Base-by-base conservation (phyloP, 2,797 vertebrate species). In the Gymnothorax javanicus region DNA sequence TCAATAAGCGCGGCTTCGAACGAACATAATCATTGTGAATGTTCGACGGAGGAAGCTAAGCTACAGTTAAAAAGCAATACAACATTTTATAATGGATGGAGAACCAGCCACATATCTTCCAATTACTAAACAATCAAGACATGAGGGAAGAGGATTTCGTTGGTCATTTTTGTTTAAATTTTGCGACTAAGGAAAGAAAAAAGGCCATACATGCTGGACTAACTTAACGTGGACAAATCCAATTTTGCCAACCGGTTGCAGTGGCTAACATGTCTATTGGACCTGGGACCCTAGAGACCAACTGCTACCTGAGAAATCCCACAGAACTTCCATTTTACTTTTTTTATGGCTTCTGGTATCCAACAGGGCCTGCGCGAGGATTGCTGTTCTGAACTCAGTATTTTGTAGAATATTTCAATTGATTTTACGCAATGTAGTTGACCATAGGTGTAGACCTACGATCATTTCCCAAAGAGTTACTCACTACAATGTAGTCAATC, bases 331-430 rank as follows among this genome's bases (percentile, higher is more conserved):
- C 33, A 43, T n/a, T 43, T 79, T 77, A 62, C 91, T 89, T 90
- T 89, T 89, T 91, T 91, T 93, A 83, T 93, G 91, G 92, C 91
- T 93, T 92, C 90, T 90, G 86, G 93, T 92, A 92, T 92, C 90
- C 93, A 93, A 92, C 89, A 88, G 88, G 89, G 87, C 81, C 73
- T 71, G 67, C 87, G 82, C 27, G 0, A 67, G 91, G 91, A 92
- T 86, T 88, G 91, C 87, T 91, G 90, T 69, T 91, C 87, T 71
- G 87, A 92, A 90, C 92, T 82, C 58, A 8, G 56, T 64, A 79
- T 92, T 90, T 89, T 88, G 88, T 52, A 83, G 58, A 62, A 89
- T 82, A 60, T 17, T 4, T 27, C 15, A 58, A 27, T 23, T 83
- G 4, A 83, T 83, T 20, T 13, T 64, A 12, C 75, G 23, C 59